These are phyloP conservation scores for Tineola bisselliella DNA, from an alignment of 2,888 invertebrate species.

Conservation along the genomic window DNA sequence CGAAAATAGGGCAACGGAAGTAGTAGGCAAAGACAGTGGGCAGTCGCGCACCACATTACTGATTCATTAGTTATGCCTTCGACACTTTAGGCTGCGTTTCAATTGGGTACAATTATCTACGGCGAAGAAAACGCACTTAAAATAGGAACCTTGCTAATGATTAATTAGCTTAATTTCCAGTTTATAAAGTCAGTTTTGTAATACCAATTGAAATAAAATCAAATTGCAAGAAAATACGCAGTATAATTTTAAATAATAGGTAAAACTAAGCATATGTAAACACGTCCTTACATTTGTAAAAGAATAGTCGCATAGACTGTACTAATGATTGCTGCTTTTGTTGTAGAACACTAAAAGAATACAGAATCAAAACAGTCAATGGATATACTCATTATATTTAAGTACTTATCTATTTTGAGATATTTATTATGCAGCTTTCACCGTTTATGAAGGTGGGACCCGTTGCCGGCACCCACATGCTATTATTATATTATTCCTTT, in stretches of 20 bases:
- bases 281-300: no score
- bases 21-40: constrained; percentile 32
- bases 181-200: no score
- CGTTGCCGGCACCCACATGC: constrained; percentile 1
- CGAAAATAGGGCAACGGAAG: constrained; percentile 45
- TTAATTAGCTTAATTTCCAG: no score
- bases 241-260: no score
- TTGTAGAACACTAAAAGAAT: neutral
- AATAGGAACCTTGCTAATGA: no score
- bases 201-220: no score
- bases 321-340: neutral
- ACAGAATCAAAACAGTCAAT: neutral
- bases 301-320: neutral
- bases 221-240: no score
- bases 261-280: no score
- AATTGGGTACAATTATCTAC: neutral
- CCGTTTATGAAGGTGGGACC: neutral
- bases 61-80: constrained; percentile 45
- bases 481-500: neutral
- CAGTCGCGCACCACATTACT: constrained; percentile 35
- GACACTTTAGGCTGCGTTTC: neutral
- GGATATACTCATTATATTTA: neutral
- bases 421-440: neutral
- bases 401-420: neutral
- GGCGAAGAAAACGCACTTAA: no score